phyloP scores from a whole-genome alignment of 37 sponge, comb jelly and placozoan genomes.

The Amphimedon queenslandica region DNA sequence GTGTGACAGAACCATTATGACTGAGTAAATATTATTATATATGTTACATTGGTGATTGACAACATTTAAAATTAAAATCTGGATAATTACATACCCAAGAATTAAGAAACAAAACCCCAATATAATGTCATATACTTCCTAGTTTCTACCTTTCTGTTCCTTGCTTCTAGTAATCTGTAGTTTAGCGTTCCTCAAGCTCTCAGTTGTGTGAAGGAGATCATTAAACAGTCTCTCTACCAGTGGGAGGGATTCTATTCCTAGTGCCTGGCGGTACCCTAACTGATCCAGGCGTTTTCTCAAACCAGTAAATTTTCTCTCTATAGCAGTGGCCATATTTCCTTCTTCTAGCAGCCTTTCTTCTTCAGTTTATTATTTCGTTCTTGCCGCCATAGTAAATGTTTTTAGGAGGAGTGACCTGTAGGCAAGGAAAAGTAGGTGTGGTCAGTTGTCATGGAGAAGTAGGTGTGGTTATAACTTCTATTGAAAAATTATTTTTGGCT shows the following conservation, averaged over 20 bases:
- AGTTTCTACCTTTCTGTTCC: constrained; percentile 54
- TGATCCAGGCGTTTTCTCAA: constrained; percentile 96
- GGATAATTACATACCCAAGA: no score
- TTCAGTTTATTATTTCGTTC: not conserved
- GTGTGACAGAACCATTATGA: no score
- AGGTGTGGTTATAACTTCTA: no score
- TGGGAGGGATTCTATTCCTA: constrained; percentile 87
- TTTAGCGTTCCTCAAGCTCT: constrained; percentile 86
- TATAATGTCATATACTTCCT: no score
- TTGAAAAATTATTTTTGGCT: no score
- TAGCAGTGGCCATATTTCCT: constrained; percentile 57
- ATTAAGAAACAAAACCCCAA: no score
- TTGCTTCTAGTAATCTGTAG: constrained; percentile 62
- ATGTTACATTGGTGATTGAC: no score
- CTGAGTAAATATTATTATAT: not conserved
- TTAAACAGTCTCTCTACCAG: constrained; percentile 91
- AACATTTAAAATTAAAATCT: no score
- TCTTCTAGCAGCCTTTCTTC: no score
- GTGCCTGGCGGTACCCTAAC: constrained; percentile 94
- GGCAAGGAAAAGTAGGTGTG: no score
- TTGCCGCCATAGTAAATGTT: not conserved
- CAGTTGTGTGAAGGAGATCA: constrained; percentile 97
- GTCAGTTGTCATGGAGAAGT: no score
- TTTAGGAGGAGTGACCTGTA: no score
- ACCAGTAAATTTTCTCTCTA: constrained; percentile 87